Conservation (phyloP, 2,113 vertebrate species). For the Anarrhichthys ocellatus region DNA sequence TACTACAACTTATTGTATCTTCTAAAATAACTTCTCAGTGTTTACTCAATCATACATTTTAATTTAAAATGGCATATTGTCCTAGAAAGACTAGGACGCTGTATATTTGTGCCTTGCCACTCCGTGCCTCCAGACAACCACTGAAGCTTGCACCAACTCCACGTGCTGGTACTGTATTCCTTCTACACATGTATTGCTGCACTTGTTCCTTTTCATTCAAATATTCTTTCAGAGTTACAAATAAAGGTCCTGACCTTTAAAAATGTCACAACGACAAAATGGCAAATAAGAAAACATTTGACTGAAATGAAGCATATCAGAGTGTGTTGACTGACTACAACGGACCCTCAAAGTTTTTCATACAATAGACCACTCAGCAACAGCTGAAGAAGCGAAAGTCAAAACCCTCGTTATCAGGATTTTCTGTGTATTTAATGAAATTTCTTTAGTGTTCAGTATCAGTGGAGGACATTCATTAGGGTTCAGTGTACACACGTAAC, state of each 20-base stretch:
- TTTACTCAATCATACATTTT: background rate
- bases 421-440: background rate
- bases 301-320: background rate
- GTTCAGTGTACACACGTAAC: conserved; percentile 13
- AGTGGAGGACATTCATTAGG: conserved; percentile 13
- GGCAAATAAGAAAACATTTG: background rate
- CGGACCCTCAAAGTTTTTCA: background rate
- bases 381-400: background rate
- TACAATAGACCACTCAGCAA: background rate
- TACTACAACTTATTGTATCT: background rate
- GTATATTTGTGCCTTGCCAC: background rate
- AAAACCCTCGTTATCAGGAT: background rate
- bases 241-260: background rate
- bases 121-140: background rate
- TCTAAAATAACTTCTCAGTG: conserved; percentile 5
- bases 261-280: background rate
- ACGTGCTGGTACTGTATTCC: background rate
- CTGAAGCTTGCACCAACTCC: conserved; percentile 1
- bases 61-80: background rate
- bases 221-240: background rate
- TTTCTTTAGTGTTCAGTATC: background rate
- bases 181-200: background rate
- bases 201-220: background rate
- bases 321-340: background rate
- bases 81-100: background rate